These are phyloP conservation scores for Lepus townsendii DNA, from an alignment of 2,797 vertebrate species.

Conservation along the genomic window DNA sequence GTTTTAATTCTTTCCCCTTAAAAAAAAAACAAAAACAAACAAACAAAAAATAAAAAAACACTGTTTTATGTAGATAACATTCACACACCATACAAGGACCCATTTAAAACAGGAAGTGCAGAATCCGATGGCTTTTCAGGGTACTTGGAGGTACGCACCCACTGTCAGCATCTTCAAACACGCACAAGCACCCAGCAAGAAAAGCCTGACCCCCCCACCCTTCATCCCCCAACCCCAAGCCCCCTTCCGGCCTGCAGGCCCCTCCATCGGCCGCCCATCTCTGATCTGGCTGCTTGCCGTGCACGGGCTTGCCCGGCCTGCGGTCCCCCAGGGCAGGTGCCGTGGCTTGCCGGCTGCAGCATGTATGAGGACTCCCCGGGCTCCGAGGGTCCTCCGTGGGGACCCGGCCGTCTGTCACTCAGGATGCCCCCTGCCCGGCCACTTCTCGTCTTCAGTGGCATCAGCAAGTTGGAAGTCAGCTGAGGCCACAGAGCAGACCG, in stretches of 20 bases:
- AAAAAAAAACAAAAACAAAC: too few species aligned
- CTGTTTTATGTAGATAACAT: neutral
- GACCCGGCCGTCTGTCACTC: rapidly evolving
- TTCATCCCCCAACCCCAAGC: too few species aligned
- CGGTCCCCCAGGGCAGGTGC: too few species aligned
- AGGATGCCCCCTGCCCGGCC: neutral
- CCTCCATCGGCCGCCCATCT: too few species aligned
- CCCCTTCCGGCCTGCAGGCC: too few species aligned
- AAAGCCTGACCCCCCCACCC: too few species aligned
- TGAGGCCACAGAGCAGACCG: neutral
- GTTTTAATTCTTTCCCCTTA: neutral
- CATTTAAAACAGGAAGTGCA: neutral
- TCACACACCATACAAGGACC: neutral
- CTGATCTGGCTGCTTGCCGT: too few species aligned
- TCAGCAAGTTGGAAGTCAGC: too few species aligned
- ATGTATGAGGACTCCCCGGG: rapidly evolving
- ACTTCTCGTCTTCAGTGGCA: neutral
- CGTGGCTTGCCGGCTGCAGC: too few species aligned
- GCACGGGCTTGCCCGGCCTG: too few species aligned
- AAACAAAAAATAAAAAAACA: neutral
- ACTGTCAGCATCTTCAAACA: neutral
- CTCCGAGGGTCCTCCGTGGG: rapidly evolving
- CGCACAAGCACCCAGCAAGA: neutral
- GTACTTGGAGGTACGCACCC: neutral
- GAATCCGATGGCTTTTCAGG: neutral